Percentiles rank a stretch among this genome's conserved stretches.
These are phyloP conservation scores for Parauchenoglanis ngamensis DNA, from an alignment of 2,797 vertebrate species.

Conservation along the genomic window DNA sequence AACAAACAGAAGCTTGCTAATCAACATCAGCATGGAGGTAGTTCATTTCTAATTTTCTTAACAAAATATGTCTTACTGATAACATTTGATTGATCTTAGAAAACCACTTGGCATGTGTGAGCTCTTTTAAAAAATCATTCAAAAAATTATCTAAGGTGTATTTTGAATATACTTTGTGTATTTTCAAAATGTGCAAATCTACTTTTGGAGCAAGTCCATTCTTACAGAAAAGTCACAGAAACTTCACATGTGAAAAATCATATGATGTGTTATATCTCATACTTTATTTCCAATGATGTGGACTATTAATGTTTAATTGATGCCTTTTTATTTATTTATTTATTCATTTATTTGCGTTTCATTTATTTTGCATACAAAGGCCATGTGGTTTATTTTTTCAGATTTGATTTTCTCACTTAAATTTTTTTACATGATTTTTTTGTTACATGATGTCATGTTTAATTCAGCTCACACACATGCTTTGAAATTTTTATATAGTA, in stretches of 20 bases:
- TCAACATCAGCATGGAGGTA: slow-evolving; percentile 63
- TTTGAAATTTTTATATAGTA: neutral
- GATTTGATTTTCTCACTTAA: neutral
- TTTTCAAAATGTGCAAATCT: slow-evolving; percentile 1
- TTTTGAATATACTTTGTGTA: slow-evolving; percentile 31
- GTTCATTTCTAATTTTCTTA: slow-evolving; percentile 58
- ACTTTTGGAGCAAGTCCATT: neutral
- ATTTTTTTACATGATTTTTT: neutral
- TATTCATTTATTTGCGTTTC: neutral
- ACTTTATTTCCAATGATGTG: neutral
- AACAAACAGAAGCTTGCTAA: slow-evolving; percentile 62
- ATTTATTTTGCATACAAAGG: neutral
- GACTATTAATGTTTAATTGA: neutral
- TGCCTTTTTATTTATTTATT: too few relatives aligned
- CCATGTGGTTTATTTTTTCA: neutral
- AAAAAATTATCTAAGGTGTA: slow-evolving; percentile 8
- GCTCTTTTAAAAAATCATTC: slow-evolving; percentile 17
- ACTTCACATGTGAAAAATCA: slow-evolving; percentile 1
- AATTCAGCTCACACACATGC: neutral
- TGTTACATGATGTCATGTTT: neutral
- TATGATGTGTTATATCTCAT: neutral
- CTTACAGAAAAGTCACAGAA: neutral
- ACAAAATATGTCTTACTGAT: slow-evolving; percentile 48
- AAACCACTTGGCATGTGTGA: slow-evolving; percentile 20
- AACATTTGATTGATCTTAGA: slow-evolving; percentile 40